These are phyloP conservation scores for Noctua janthina DNA, from an alignment of 2,888 invertebrate species.

Conservation along the genomic window DNA sequence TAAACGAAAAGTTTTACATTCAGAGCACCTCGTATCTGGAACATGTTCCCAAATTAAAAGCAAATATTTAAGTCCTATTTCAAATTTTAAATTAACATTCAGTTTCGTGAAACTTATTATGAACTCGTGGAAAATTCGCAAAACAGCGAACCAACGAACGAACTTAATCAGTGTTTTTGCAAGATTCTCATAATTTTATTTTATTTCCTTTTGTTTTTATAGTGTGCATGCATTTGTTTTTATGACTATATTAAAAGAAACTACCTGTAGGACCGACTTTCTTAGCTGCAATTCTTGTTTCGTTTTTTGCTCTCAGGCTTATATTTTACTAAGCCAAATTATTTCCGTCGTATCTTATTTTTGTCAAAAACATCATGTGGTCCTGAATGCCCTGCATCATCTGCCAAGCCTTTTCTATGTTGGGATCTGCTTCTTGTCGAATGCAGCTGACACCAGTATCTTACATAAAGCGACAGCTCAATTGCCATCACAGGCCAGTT, in stretches of 20 bases:
- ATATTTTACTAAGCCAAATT: background rate
- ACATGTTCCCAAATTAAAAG: slow-evolving; percentile 16
- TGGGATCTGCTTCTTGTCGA: background rate
- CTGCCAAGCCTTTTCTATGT: background rate
- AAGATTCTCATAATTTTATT: background rate
- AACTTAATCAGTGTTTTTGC: background rate
- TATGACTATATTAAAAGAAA: background rate
- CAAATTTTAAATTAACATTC: slow-evolving; percentile 14
- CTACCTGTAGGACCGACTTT: background rate
- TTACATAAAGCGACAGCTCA: too few species aligned
- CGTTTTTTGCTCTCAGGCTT: too few species aligned
- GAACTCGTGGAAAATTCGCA: background rate
- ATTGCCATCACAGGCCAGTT: too few species aligned
- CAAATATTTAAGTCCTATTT: slow-evolving; percentile 11
- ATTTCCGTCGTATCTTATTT: background rate
- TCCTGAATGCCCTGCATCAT: background rate
- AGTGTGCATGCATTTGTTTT: background rate
- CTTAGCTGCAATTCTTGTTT: background rate
- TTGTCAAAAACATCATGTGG: background rate
- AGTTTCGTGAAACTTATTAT: background rate
- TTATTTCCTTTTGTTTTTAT: background rate
- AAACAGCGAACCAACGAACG: background rate
- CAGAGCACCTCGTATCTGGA: background rate
- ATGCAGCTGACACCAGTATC: background rate
- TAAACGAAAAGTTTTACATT: background rate